These are phyloP conservation scores for Timandra comae DNA, from an alignment of 2,888 invertebrate species.

Conservation along the genomic window DNA sequence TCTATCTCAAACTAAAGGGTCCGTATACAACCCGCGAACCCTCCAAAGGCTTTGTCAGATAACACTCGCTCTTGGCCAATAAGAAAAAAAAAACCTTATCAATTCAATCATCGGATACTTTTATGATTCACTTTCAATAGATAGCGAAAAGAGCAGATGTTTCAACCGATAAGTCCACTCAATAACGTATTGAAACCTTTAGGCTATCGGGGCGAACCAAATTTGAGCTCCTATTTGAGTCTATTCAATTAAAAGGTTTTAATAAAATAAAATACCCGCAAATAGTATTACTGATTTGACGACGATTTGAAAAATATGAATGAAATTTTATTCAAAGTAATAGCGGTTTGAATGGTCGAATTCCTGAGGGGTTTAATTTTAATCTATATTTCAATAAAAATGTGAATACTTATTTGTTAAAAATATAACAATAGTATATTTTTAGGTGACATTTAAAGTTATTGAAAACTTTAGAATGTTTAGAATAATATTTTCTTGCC, in stretches of 20 bases:
- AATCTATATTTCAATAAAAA: too few species aligned
- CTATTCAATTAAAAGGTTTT: constrained; percentile 30
- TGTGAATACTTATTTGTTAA: too few species aligned
- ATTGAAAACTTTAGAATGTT: too few species aligned
- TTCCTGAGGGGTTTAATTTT: too few species aligned
- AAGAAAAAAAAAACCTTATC: constrained; percentile 51
- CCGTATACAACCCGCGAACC: constrained; percentile 26
- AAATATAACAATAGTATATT: too few species aligned
- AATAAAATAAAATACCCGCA: constrained; percentile 18
- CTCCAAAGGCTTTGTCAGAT: constrained; percentile 52
- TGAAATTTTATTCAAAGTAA: too few species aligned
- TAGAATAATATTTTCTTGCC: too few species aligned
- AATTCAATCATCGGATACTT: constrained; percentile 57
- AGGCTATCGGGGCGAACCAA: constrained; percentile 23
- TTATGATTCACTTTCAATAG: constrained; percentile 23
- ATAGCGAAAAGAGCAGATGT: constrained; percentile 26
- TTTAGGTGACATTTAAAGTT: too few species aligned
- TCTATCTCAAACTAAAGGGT: constrained; percentile 55
- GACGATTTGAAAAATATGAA: too few species aligned
- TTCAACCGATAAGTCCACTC: constrained; percentile 36
- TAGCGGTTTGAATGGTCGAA: too few species aligned
- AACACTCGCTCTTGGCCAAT: constrained; percentile 52
- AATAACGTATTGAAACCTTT: constrained; percentile 43
- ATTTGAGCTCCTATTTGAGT: constrained; percentile 16
- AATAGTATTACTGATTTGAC: too few species aligned